Percentiles rank a stretch among this genome's conserved stretches.
These are phyloP conservation scores for Pedicia rivosa DNA, from an alignment of 2,888 invertebrate species.

Conservation along the genomic window DNA sequence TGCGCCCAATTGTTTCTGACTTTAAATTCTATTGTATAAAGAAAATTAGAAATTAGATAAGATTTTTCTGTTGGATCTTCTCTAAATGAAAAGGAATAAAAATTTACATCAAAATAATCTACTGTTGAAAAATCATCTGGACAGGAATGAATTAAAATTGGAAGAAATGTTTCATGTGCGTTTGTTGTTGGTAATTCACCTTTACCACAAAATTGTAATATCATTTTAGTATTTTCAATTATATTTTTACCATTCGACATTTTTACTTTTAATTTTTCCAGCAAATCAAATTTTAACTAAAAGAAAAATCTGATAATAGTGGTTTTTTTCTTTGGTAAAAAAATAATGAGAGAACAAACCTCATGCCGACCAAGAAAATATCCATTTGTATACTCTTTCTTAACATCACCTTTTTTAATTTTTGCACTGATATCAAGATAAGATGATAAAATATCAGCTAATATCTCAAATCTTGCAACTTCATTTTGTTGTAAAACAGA, in stretches of 20 bases:
- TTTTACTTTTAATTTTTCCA: conserved; percentile 36
- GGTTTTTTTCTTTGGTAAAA: neutral
- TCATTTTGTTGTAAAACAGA: conserved; percentile 43
- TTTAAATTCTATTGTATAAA: conserved; percentile 43
- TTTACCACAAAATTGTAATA: conserved; percentile 56
- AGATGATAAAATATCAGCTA: conserved; percentile 54
- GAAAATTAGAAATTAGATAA: neutral
- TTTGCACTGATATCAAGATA: conserved; percentile 36
- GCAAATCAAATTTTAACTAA: conserved; percentile 53
- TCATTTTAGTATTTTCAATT: conserved; percentile 39
- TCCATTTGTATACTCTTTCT: conserved; percentile 16
- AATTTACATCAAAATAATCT: conserved; percentile 60
- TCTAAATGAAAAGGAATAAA: neutral
- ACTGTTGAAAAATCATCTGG: conserved; percentile 76
- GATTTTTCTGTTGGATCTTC: neutral
- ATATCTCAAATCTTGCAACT: conserved; percentile 57
- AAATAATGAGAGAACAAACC: conserved; percentile 30
- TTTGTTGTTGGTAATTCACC: conserved; percentile 35
- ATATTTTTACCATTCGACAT: conserved; percentile 30
- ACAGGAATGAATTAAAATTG: conserved; percentile 61
- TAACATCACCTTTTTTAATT: neutral
- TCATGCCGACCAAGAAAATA: conserved; percentile 68
- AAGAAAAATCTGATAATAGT: conserved; percentile 19
- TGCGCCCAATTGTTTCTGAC: conserved; percentile 56
- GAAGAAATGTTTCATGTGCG: conserved; percentile 43